Evolutionary conservation across 2,113 vertebrate genomes (phyloP), one percentile per base, ranked within the genome.

Genomic region (Sylvietta virens): DNA sequence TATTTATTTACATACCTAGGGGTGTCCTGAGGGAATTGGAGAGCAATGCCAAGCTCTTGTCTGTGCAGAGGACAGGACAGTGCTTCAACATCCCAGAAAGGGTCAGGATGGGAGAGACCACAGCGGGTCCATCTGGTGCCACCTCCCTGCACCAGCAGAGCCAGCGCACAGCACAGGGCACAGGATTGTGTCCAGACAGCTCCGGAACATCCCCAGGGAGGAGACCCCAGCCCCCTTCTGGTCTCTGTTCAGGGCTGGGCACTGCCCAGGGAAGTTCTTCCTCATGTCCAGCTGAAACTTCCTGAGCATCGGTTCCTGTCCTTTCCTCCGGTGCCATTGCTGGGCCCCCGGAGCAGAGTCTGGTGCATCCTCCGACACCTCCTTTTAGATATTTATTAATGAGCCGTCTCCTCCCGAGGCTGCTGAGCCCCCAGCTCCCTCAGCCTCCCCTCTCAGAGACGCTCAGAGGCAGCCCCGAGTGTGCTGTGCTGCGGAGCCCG

Each of bases 21-120:
- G 17, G 40, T 35, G 24, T 12, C 24, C 28, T 35, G 2, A 12
- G n/a, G 76, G 11, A 12, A 12, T 6, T 5, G 16, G 64, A 62
- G 64, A 26, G 44, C 65, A 10, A 1, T 1, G 12, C n/a, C 18
- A 14, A 30, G 42, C 30, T 30, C 30, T 2, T 18, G 57, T 18
- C 19, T 2, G 28, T 9, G 44, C 53, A 57, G 58, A 13, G 56
- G 33, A 44, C 13, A 21, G 67, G 47, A 21, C 13, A 1, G 2
- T 3, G 37, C 47, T 7, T 1, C 24, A 5, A 2, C 15, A 6
- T 15, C 31, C 9, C 31, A 18, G 53, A 30, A 39, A 15, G 22
- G 57, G 2, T 28, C 42, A 26, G 45, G 45, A 6, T 5, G 45
- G 54, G 7, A n/a, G 56, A 56, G 24, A 30, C 16, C 40, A 15